Conservation (phyloP, 1,140 invertebrate genomes). For the Drosophila sechellia region DNA sequence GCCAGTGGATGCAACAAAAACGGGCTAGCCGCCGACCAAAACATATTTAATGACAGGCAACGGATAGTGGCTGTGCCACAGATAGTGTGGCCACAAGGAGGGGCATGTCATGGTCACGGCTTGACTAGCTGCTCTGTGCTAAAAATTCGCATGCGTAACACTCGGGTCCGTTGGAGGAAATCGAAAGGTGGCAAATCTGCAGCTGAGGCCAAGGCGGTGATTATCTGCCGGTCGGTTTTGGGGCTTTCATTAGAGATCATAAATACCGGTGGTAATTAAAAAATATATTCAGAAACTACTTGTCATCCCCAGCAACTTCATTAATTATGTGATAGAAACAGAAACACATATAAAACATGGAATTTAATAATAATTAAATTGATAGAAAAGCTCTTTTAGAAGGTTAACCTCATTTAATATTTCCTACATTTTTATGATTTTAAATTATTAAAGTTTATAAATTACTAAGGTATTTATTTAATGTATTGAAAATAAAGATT, state of each 20-base stretch:
- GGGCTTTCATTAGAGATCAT: background rate
- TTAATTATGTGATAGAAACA: constrained; percentile 7
- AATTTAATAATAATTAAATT: background rate
- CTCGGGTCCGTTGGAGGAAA: constrained; percentile 38
- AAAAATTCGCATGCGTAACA: constrained; percentile 53
- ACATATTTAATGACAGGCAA: constrained; percentile 60
- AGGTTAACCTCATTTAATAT: background rate
- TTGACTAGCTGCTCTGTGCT: constrained; percentile 38
- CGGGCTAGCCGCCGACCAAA: constrained; percentile 36
- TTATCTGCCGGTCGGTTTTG: background rate
- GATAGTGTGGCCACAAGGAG: constrained; percentile 6
- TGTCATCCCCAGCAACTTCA: background rate
- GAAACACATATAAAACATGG: background rate
- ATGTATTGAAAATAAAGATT: background rate
- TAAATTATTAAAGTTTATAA: background rate
- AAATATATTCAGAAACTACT: background rate
- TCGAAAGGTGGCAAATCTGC: constrained; percentile 33
- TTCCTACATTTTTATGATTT: background rate
- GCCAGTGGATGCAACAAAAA: constrained; percentile 38
- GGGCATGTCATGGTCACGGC: constrained; percentile 48
- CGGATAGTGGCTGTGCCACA: background rate
- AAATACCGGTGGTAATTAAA: background rate
- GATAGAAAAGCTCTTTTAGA: background rate
- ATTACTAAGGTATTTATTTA: background rate
- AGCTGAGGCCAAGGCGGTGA: constrained; percentile 1